Conservation (phyloP, 2,113 vertebrate genomes). For the Sylvietta virens region DNA sequence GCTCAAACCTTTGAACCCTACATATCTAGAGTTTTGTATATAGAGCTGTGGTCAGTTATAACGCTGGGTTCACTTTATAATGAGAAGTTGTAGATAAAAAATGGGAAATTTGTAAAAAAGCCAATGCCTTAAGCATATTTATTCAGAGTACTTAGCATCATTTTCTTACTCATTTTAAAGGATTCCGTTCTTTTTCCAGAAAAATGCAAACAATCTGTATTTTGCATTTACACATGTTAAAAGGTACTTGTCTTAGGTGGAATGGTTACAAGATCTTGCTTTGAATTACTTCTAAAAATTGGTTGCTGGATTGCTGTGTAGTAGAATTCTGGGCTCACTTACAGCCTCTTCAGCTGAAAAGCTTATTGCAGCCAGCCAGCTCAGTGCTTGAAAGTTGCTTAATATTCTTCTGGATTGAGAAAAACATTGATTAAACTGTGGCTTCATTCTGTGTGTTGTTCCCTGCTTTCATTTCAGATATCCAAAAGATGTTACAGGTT, state of each 20-base stretch:
- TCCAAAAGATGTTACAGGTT: background rate
- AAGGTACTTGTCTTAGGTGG: background rate
- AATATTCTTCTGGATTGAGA: background rate
- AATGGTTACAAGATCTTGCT: background rate
- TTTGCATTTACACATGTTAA: background rate
- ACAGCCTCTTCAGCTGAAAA: background rate
- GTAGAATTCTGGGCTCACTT: background rate
- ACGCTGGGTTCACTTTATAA: background rate
- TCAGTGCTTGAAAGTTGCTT: background rate
- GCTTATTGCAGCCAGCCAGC: background rate
- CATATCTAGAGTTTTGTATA: background rate
- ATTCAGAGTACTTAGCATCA: background rate
- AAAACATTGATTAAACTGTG: background rate
- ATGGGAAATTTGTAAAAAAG: rapidly evolving
- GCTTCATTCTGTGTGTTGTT: background rate
- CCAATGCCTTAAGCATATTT: background rate
- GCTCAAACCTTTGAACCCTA: background rate
- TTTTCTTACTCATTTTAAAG: background rate
- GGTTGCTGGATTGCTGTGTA: background rate
- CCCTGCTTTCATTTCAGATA: background rate
- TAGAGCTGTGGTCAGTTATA: background rate
- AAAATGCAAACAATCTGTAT: background rate
- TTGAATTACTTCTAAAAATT: background rate
- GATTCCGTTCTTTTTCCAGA: background rate
- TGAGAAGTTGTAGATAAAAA: background rate